Conservation (phyloP, 1,140 invertebrate genomes). For the Drosophila setifemur region DNA sequence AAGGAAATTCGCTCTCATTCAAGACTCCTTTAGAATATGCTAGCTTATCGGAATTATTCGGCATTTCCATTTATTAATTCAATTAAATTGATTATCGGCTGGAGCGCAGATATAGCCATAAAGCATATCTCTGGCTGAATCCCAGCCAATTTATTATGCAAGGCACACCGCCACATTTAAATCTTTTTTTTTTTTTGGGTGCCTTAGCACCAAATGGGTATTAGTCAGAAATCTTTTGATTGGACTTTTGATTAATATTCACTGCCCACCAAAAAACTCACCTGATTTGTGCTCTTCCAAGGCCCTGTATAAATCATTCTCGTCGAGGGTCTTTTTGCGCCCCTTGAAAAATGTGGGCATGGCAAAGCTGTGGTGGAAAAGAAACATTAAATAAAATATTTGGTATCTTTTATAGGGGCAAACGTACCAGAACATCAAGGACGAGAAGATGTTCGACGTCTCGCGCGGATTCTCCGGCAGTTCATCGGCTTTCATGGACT, state of each 20-base stretch:
- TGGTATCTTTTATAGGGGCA: background rate
- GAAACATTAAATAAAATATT: background rate
- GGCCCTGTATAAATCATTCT: slow-evolving; percentile 84
- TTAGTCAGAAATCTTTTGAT: background rate
- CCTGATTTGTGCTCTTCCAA: slow-evolving; percentile 85
- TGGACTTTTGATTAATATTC: background rate
- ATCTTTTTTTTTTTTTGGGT: background rate
- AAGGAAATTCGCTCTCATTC: slow-evolving; percentile 4
- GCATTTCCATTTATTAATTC: slow-evolving; percentile 38
- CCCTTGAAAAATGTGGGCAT: slow-evolving; percentile 84
- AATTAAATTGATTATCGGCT: slow-evolving; percentile 43
- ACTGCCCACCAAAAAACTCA: slow-evolving; percentile 28
- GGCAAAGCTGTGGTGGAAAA: slow-evolving; percentile 78
- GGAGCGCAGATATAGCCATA: slow-evolving; percentile 26
- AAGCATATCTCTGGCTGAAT: slow-evolving; percentile 12
- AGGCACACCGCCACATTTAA: background rate
- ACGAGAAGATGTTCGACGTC: slow-evolving; percentile 67
- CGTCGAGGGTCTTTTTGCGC: slow-evolving; percentile 84
- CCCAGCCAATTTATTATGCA: slow-evolving; percentile 28
- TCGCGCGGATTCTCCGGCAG: slow-evolving; percentile 79
- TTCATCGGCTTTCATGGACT: slow-evolving; percentile 74
- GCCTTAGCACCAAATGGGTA: background rate
- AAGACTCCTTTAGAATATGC: slow-evolving; percentile 5
- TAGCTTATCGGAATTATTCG: slow-evolving; percentile 12
- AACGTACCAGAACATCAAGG: slow-evolving; percentile 75